Conservation (phyloP, 2,888 invertebrate genomes). For the Pseudeuparius sepicola region DNA sequence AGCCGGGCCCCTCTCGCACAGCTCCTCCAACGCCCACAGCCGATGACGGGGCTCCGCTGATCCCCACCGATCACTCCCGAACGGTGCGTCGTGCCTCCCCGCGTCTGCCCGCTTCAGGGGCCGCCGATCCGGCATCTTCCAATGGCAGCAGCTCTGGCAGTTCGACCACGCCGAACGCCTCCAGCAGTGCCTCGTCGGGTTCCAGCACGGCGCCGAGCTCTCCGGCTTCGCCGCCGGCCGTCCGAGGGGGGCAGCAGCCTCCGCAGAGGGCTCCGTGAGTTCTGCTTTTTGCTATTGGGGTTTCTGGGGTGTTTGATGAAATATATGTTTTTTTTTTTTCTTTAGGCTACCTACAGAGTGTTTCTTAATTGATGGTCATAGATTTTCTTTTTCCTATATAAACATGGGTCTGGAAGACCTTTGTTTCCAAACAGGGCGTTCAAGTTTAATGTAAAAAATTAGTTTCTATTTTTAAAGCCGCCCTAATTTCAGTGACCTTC, state of each 20-base stretch:
- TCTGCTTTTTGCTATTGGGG: conserved; percentile 4
- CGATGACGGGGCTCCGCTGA: conserved; percentile 47
- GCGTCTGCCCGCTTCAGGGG: conserved; percentile 29
- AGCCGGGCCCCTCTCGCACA: conserved; percentile 52
- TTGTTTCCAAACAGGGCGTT: too few species aligned
- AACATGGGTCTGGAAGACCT: too few species aligned
- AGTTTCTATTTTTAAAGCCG: too few species aligned
- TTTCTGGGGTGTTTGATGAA: conserved; percentile 5
- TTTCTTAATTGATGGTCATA: too few species aligned
- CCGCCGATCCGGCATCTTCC: conserved; percentile 32
- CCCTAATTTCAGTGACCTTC: too few species aligned
- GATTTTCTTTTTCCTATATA: too few species aligned
- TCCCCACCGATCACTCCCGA: conserved; percentile 48
- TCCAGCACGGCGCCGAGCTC: conserved; percentile 66
- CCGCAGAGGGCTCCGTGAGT: conserved; percentile 25
- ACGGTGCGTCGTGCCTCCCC: conserved; percentile 6
- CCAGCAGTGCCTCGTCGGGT: conserved; percentile 43
- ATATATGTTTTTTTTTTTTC: too few species aligned
- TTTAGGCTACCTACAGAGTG: too few species aligned
- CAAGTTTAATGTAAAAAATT: too few species aligned
- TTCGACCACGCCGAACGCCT: conserved; percentile 59
- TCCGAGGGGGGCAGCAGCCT: conserved; percentile 28
- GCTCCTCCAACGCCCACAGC: conserved; percentile 67
- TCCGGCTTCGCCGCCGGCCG: conserved; percentile 52
- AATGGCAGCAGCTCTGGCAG: conserved; percentile 60